Evolutionary conservation across 2,888 invertebrate genomes (phyloP), one percentile per base, ranked within the genome.

Genomic region (Druceiella hillmani): DNA sequence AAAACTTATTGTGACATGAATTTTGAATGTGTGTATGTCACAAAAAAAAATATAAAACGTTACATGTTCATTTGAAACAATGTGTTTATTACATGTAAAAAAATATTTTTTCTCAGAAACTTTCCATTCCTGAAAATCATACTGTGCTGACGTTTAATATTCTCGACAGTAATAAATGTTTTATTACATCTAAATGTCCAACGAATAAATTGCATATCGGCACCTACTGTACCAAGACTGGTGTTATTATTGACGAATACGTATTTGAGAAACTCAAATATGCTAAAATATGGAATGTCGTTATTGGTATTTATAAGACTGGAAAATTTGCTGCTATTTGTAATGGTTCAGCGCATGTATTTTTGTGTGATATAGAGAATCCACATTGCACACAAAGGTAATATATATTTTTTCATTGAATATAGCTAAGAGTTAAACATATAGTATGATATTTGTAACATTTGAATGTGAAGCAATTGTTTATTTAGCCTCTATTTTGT

Each of bases 251-350:
- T 7, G 53, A 55, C 50, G 51, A 57, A 7, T 64, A 58, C 33
- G 47, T 53, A 2, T 41, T 40, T 11, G 9, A 28, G 9, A 45
- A 38, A 16, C 37, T 51, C 12, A 11, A 45, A 7, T 55, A 54
- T 41, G 51, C 46, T 42, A 52, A 55, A 3, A 50, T 67, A 46
- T 46, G 67, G 6, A 52, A 55, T 35, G 63, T 68, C 1, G 57
- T 67, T 1, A 40, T 71, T n/a, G 71, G 71, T 4, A 57, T 56
- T 52, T 64, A 58, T 38, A 55, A 63, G 32, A 59, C 61, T 14
- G 61, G 65, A 11, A 56, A 55, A 50, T 66, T 60, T 59, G 71
- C 62, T 27, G 70, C 68, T 7, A 50, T 71, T 12, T 53, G 55
- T 13, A 68, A 69, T 54, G 69, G 66, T 17, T 61, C 64, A 2